Conservation (phyloP, 2,888 invertebrate genomes). For the Acrocyrtus sp. region DNA sequence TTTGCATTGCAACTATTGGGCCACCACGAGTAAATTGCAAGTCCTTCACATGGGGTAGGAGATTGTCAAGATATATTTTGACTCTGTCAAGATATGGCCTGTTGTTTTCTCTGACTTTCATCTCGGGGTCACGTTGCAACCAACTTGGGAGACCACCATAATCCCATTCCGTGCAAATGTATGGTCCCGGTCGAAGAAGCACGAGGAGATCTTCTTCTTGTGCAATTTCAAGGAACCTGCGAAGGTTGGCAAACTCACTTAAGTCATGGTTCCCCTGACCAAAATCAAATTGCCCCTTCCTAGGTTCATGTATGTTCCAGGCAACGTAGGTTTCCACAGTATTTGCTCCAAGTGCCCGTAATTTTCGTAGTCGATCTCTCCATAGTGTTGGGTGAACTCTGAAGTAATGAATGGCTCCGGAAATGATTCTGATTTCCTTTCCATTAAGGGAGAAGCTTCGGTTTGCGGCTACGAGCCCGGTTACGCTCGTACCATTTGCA, state of each 20-base stretch:
- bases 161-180: conserved; percentile 71
- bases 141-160: conserved; percentile 68
- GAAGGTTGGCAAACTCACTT: conserved; percentile 65
- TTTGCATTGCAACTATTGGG: conserved; percentile 69
- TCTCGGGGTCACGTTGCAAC: conserved; percentile 69
- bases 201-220: conserved; percentile 70
- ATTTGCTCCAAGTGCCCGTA: conserved; percentile 70
- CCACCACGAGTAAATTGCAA: conserved; percentile 68
- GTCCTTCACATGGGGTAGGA: conserved; percentile 67
- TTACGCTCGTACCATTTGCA: conserved; percentile 65
- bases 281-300: conserved; percentile 66
- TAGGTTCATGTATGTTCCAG: conserved; percentile 68
- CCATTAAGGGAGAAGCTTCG: conserved; percentile 67
- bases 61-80: conserved; percentile 66
- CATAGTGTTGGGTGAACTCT: conserved; percentile 69
- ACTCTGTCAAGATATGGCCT: conserved; percentile 66
- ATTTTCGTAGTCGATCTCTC: conserved; percentile 69
- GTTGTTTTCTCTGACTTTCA: conserved; percentile 69
- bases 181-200: conserved; percentile 70
- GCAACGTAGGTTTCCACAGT: conserved; percentile 66
- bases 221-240: conserved; percentile 67
- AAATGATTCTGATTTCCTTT: conserved; percentile 67
- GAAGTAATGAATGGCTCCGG: conserved; percentile 71
- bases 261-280: conserved; percentile 65
- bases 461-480: conserved; percentile 65